Conservation (phyloP, 2,113 vertebrate genomes). For the Lycaon pictus region DNA sequence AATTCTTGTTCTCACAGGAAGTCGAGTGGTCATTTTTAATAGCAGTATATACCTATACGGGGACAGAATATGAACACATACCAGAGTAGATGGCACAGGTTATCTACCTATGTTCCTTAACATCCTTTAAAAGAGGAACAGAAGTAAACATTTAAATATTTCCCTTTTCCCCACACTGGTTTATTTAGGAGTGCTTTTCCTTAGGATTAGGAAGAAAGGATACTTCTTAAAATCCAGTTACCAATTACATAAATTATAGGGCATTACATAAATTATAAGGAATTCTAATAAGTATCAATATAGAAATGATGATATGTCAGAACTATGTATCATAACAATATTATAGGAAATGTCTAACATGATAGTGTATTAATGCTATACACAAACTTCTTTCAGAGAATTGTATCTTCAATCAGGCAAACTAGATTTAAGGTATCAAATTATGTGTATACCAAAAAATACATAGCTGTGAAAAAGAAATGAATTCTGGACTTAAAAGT, state of each 20-base stretch:
- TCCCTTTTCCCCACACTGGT: not conserved
- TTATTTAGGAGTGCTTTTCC: slow-evolving; percentile 20
- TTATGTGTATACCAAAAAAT: not conserved
- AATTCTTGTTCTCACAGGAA: not conserved
- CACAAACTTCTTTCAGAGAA: not conserved
- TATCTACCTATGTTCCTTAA: not conserved
- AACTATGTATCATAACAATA: not conserved
- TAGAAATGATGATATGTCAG: slow-evolving; percentile 40
- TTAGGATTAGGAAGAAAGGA: not conserved
- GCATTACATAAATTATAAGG: slow-evolving; percentile 27
- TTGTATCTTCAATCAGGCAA: not conserved
- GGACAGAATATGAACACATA: not conserved
- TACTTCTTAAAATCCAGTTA: slow-evolving; percentile 42
- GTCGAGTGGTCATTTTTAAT: not conserved
- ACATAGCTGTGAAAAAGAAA: slow-evolving; percentile 13
- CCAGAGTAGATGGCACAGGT: not conserved
- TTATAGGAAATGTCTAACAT: not conserved
- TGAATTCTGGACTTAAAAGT: not conserved
- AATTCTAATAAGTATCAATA: slow-evolving; percentile 6
- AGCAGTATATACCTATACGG: not conserved
- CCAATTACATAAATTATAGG: slow-evolving; percentile 25
- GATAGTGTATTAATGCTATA: not conserved
- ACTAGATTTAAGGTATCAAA: not conserved
- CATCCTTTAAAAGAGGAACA: not conserved
- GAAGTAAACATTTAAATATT: not conserved